Conservation (phyloP, 2,888 invertebrate genomes). For the Drosophila infuscata region DNA sequence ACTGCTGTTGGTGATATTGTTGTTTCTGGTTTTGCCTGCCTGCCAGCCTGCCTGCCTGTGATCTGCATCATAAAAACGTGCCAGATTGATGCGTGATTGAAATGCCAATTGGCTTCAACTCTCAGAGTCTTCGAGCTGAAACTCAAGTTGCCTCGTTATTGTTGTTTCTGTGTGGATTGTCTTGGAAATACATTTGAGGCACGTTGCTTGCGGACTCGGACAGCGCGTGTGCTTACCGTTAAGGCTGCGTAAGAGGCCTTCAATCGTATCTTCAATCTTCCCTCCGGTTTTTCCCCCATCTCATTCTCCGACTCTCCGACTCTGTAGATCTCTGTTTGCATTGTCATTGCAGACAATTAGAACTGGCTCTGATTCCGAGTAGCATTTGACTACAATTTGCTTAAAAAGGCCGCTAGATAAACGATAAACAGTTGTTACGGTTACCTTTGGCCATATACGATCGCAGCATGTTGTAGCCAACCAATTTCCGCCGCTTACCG, state of each 20-base stretch:
- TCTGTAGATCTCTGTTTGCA: constrained; percentile 44
- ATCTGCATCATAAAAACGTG: constrained; percentile 84
- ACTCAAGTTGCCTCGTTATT: constrained; percentile 38
- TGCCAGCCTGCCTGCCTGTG: constrained; percentile 46
- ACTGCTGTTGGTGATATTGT: constrained; percentile 19
- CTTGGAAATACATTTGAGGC: constrained; percentile 34
- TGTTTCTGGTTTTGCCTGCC: constrained; percentile 21
- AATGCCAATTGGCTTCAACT: constrained; percentile 75
- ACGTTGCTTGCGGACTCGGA: constrained; percentile 25
- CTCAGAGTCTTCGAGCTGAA: constrained; percentile 20
- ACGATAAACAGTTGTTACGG: constrained; percentile 63
- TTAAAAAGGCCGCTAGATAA: constrained; percentile 72
- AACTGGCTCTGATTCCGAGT: constrained; percentile 48
- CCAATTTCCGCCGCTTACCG: constrained; percentile 52
- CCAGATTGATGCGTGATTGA: constrained; percentile 84
- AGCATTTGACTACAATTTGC: constrained; percentile 65
- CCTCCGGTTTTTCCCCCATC: not conserved
- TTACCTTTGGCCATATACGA: constrained; percentile 57
- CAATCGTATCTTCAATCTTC: constrained; percentile 38
- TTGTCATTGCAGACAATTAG: constrained; percentile 74
- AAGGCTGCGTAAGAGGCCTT: constrained; percentile 47
- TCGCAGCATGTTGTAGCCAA: constrained; percentile 18
- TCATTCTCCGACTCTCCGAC: not conserved
- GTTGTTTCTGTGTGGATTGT: constrained; percentile 14
- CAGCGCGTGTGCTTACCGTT: constrained; percentile 70